Percentiles rank a stretch among this genome's conserved stretches.
Conservation (phyloP, 2,888 invertebrate genomes). For the Pseudanteris insignis region DNA sequence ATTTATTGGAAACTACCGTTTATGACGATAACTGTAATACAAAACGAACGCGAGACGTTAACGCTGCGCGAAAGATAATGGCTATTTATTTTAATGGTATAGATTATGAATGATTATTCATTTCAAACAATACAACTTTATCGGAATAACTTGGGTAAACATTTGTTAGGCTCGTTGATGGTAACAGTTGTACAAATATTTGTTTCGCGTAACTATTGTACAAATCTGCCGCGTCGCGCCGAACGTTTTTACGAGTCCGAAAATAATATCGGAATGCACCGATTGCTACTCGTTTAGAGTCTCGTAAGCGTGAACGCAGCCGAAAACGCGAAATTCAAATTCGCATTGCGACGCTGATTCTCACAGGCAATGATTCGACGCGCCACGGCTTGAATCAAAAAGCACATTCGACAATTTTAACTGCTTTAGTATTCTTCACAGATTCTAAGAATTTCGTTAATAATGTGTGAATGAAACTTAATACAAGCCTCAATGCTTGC, state of each 20-base stretch:
- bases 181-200: conserved; percentile 34
- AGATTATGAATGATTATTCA: conserved; percentile 37
- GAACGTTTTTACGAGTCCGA: conserved; percentile 8
- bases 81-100: conserved; percentile 33
- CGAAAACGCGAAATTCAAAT: conserved; percentile 13
- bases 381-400: conserved; percentile 12
- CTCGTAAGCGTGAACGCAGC: no score
- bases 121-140: conserved; percentile 35
- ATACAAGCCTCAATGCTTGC: conserved; percentile 28
- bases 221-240: conserved; percentile 8
- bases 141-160: conserved; percentile 24
- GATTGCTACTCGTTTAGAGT: no score
- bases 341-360: neutral
- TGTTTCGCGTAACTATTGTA: conserved; percentile 14
- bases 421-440: conserved; percentile 22
- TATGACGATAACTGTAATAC: conserved; percentile 11
- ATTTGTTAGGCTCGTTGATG: conserved; percentile 11
- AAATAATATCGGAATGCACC: neutral
- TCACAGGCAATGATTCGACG: neutral
- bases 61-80: conserved; percentile 19
- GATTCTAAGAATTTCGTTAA: conserved; percentile 34
- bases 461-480: conserved; percentile 32
- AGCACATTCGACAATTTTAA: conserved; percentile 22
- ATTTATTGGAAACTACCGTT: conserved; percentile 28
- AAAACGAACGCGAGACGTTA: conserved; percentile 18